Evolutionary conservation across 1,140 invertebrate genomes (phyloP).

Genomic region (Drosophila subobscura): DNA sequence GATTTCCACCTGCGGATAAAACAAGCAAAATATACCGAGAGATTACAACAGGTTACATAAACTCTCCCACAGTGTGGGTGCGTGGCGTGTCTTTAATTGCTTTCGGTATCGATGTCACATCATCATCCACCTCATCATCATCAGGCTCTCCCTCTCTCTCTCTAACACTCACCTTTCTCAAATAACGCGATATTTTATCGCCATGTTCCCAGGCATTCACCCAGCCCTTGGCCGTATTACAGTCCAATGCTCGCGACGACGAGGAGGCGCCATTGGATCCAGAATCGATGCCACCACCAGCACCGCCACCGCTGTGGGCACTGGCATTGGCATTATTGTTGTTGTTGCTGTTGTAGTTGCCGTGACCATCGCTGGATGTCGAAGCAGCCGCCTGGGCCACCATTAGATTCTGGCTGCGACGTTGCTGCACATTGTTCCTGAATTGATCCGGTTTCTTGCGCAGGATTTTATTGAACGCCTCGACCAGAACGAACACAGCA

Average conservation of each 20-base stretch:
- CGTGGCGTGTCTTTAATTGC: slow-evolving; percentile 64
- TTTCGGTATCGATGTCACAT: slow-evolving; percentile 37
- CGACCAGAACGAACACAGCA: slow-evolving; percentile 94
- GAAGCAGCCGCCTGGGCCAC: slow-evolving; percentile 68
- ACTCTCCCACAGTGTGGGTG: slow-evolving; percentile 3
- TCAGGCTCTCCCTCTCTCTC: slow-evolving; percentile 5
- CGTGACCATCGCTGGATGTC: slow-evolving; percentile 59
- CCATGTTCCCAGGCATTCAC: slow-evolving; percentile 94
- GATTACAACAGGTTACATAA: slow-evolving; percentile 20
- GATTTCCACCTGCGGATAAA: slow-evolving; percentile 90
- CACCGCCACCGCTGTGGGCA: slow-evolving; percentile 9
- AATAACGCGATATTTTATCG: slow-evolving; percentile 92
- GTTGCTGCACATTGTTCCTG: slow-evolving; percentile 86
- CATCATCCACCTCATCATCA: slow-evolving; percentile 40
- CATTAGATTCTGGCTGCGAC: slow-evolving; percentile 79
- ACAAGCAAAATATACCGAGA: not conserved
- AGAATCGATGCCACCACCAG: slow-evolving; percentile 34
- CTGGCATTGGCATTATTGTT: slow-evolving; percentile 31
- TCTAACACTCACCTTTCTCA: slow-evolving; percentile 89
- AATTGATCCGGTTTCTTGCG: slow-evolving; percentile 92
- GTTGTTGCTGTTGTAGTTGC: slow-evolving; percentile 21
- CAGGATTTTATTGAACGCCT: slow-evolving; percentile 93
- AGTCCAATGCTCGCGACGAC: slow-evolving; percentile 89
- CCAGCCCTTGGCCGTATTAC: slow-evolving; percentile 90
- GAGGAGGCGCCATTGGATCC: slow-evolving; percentile 31